A percentile compares a stretch with the other conserved stretches of the same genome.
Conservation (phyloP, 2,797 vertebrate species). For the Micromesistius poutassou region DNA sequence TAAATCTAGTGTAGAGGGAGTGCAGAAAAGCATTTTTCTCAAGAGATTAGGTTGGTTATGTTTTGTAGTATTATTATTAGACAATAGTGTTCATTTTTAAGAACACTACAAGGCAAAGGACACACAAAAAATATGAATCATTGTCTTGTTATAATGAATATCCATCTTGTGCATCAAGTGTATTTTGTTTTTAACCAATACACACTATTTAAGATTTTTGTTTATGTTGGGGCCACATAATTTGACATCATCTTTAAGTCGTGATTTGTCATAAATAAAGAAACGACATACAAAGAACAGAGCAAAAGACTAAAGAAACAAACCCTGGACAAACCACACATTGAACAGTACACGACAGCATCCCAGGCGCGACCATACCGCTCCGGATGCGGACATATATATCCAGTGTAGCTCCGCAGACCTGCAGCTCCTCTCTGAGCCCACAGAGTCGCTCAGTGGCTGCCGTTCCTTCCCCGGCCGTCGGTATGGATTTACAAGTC, state of each 20-base stretch:
- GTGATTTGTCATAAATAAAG: neutral
- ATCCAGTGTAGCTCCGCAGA: neutral
- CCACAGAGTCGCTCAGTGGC: neutral
- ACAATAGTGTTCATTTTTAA: neutral
- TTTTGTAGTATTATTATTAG: neutral
- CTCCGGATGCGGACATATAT: neutral
- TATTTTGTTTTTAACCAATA: neutral
- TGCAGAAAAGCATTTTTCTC: neutral
- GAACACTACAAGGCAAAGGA: neutral
- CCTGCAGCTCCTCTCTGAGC: neutral
- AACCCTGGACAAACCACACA: neutral
- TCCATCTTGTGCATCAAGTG: neutral
- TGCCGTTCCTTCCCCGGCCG: conserved; percentile 7
- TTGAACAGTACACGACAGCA: neutral
- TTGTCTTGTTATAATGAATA: neutral
- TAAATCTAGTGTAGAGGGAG: neutral
- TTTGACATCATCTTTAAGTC: neutral
- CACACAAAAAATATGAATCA: neutral
- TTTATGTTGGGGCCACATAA: neutral
- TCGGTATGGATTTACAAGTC: conserved; percentile 31
- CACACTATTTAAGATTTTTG: neutral
- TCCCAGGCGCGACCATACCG: neutral
- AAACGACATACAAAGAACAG: neutral
- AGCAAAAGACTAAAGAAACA: neutral
- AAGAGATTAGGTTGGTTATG: neutral